Evolutionary conservation across 92 coral and sea anemone genomes (phyloP), one percentile per base, ranked within the genome.

Genomic region (Muricea muricata): DNA sequence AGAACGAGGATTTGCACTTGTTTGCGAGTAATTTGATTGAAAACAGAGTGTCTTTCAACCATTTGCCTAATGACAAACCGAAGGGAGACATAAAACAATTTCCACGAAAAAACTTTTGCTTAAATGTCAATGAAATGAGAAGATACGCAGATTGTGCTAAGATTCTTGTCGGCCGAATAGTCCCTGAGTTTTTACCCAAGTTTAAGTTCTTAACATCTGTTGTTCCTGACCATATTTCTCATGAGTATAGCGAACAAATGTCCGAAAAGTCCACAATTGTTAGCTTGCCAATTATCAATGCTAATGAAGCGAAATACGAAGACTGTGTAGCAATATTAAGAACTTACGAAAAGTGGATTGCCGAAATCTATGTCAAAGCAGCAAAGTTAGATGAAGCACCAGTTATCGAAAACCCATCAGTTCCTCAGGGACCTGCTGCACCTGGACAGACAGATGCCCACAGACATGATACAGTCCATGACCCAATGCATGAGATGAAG

Each of bases 371-470:
- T 84, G 83, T 76, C 60, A 60, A 91, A 74, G 91, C 93, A 52
- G 92, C 92, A 33, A 12, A 88, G 66, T 84, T 88, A 61, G 71
- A 69, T 23, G 63, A 85, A 78, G 33, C 84, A 13, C 92, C 92
- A 30, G 85, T 80, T 33, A 47, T 73, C 13, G 90, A 88, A 17
- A 83, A 88, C 31, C 90, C 90, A 37, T 86, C 90, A 60, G 20
- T 91, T 34, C 94, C 92, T 54, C 85, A 87, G 18, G 89, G 89
- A 46, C 79, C 88, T 30, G 94, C 94, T 65, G 90, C 86, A 68
- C 92, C 94, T 23, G 94, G 94, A 18, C 92, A 91, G 66, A 85
- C 90, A 77, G 34, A 77, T 70, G 88, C 90, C 24, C 92, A 88
- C 68, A 41, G 65, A 15, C 30, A 69, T 50, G 92, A 88, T 72